phyloP scores from a whole-genome alignment of 2,888 invertebrate species.

The Caenorhabditis sp. region DNA sequence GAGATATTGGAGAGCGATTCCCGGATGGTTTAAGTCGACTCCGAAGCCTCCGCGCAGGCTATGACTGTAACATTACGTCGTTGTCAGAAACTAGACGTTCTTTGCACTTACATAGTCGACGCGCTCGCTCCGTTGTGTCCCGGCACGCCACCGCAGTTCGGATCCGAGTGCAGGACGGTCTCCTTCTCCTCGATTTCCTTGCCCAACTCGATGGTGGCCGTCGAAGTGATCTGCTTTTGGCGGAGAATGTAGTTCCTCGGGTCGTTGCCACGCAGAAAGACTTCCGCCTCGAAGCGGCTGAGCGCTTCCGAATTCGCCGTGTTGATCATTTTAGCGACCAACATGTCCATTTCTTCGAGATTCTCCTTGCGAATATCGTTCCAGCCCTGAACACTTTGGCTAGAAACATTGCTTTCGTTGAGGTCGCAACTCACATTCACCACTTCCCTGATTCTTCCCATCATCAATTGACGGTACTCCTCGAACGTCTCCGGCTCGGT shows the following conservation, averaged over 20 bases:
- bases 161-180: background rate
- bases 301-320: too few species aligned
- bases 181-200: slow-evolving; percentile 12
- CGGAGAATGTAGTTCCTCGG: slow-evolving; percentile 14
- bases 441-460: background rate
- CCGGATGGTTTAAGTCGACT: slow-evolving; percentile 9
- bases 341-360: too few species aligned
- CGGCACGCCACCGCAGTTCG: slow-evolving; percentile 14
- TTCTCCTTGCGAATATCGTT: too few species aligned
- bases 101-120: slow-evolving; percentile 17
- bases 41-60: too few species aligned
- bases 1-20: background rate
- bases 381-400: slow-evolving; percentile 9
- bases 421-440: background rate
- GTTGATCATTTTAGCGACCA: too few species aligned
- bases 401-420: too few species aligned
- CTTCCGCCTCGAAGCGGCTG: slow-evolving; percentile 15
- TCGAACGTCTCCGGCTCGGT: background rate
- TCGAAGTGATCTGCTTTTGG: background rate
- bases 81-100: too few species aligned
- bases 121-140: slow-evolving; percentile 20
- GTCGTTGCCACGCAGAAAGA: slow-evolving; percentile 22
- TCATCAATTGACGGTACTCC: background rate
- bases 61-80: too few species aligned
- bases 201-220: background rate